Evolutionary conservation across 1,140 invertebrate genomes (phyloP), one percentile per base, ranked within the genome.

Genomic region (Teleogryllus occipitalis): DNA sequence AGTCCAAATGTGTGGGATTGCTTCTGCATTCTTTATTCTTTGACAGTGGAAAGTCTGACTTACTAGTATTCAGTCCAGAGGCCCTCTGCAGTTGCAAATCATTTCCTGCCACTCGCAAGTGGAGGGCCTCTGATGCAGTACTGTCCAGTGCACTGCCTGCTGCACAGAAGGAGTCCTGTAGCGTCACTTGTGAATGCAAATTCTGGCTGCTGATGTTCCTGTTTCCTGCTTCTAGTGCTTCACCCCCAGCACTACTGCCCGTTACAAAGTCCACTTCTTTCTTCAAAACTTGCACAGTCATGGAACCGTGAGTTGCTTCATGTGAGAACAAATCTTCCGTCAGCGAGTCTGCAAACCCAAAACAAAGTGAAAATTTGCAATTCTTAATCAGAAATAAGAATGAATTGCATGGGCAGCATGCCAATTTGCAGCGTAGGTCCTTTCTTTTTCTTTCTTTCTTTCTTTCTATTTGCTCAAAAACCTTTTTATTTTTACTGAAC

Each of bases 21-120:
- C 46, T 77, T 49, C 76, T 77, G 76, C 76, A 77, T 14, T 18
- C 46, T 21, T 14, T 77, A 77, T 47, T 21, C 76, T 48, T 77
- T 21, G 0, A 18, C 48, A 47, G 47, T 39, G 15, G 7, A 48
- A 21, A 8, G 48, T 77, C 76, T 77, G 76, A 54, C 76, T 49
- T 77, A 48, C n/a, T 65, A 54, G 46, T n/a, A 18, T 48, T 48
- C 7, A 21, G 15, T n/a, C 47, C 21, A 22, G 76, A 77, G 10
- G 15, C 12, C n/a, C 48, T 21, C 48, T 47, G n/a, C 15, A 77
- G 8, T 47, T 10, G 47, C 15, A 10, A 77, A n/a, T 54, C 18
- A 21, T 47, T 49, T 47, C 18, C 47, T 21, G 76, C 21, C 47
- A 47, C 39, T n/a, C 48, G 47, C 76, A 77, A n/a, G 7, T 77